Evolutionary conservation across 2,797 vertebrate species (phyloP).

Genomic region (Melanotaenia parkinsoni): DNA sequence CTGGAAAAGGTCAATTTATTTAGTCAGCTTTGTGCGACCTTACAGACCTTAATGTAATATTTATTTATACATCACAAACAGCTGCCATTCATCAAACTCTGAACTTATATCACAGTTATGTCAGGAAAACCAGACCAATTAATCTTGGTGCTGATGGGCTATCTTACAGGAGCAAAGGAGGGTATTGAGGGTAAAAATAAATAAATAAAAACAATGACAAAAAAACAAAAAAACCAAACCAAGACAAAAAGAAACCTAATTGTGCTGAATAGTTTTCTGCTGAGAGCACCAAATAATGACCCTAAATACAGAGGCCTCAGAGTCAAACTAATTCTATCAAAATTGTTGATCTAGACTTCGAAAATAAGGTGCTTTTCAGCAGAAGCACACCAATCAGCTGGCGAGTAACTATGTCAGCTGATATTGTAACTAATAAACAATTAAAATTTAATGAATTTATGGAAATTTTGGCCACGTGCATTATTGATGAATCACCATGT

Average conservation of each 20-base stretch:
- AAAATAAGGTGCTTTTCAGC: slow-evolving; percentile 35
- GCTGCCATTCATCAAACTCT: slow-evolving; percentile 29
- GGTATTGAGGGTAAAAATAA: neutral
- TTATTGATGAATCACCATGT: slow-evolving; percentile 6
- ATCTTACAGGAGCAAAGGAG: slow-evolving; percentile 9
- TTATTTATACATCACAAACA: slow-evolving; percentile 35
- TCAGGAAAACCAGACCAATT: slow-evolving; percentile 23
- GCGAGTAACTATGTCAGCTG: slow-evolving; percentile 2
- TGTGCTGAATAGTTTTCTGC: slow-evolving; percentile 12
- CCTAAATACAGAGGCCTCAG: slow-evolving; percentile 5
- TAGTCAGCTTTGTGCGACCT: neutral
- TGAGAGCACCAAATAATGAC: slow-evolving; percentile 14
- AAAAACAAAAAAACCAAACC: too few species aligned
- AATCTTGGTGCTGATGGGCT: neutral
- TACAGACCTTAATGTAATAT: neutral
- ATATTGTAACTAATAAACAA: slow-evolving; percentile 15
- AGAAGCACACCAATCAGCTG: neutral
- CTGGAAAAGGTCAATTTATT: neutral
- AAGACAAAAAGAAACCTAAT: neutral
- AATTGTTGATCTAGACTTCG: neutral
- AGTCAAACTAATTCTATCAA: neutral
- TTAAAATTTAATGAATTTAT: neutral
- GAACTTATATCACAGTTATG: slow-evolving; percentile 22
- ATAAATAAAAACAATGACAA: too few species aligned
- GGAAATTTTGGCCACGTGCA: neutral